phyloP scores from a whole-genome alignment of 2,888 invertebrate genomes.

The Schrankia costaestrigalis region DNA sequence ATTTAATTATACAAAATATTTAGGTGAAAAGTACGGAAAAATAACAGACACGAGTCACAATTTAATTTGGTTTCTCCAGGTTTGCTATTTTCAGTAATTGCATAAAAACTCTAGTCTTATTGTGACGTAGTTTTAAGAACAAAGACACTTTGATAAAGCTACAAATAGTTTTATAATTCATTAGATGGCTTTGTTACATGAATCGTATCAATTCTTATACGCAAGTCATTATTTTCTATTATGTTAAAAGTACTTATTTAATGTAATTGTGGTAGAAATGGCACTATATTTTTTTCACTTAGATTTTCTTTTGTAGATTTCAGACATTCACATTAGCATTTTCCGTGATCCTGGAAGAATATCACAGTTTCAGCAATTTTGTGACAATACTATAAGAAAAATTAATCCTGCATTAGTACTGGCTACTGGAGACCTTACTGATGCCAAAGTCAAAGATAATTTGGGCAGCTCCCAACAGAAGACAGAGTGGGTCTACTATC shows the following conservation, averaged over 20 bases:
- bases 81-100: slow-evolving; percentile 41
- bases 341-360: slow-evolving; percentile 88
- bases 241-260: not conserved
- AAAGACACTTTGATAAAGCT: slow-evolving; percentile 13
- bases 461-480: slow-evolving; percentile 90
- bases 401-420: slow-evolving; percentile 89
- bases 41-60: slow-evolving; percentile 80
- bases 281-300: no score
- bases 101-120: not conserved
- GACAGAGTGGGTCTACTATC: slow-evolving; percentile 91
- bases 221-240: not conserved
- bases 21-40: slow-evolving; percentile 59
- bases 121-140: slow-evolving; percentile 27
- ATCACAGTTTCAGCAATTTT: slow-evolving; percentile 89
- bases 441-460: slow-evolving; percentile 89
- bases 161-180: not conserved
- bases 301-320: slow-evolving; percentile 80
- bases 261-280: no score
- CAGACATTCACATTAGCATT: slow-evolving; percentile 93
- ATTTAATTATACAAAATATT: slow-evolving; percentile 54
- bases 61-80: slow-evolving; percentile 90
- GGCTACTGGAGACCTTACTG: slow-evolving; percentile 93
- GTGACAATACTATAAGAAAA: slow-evolving; percentile 84
- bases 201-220: not conserved
- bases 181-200: not conserved